Base-by-base conservation (phyloP, 1,140 invertebrate genomes). In the Neodiprion lecontei region DNA sequence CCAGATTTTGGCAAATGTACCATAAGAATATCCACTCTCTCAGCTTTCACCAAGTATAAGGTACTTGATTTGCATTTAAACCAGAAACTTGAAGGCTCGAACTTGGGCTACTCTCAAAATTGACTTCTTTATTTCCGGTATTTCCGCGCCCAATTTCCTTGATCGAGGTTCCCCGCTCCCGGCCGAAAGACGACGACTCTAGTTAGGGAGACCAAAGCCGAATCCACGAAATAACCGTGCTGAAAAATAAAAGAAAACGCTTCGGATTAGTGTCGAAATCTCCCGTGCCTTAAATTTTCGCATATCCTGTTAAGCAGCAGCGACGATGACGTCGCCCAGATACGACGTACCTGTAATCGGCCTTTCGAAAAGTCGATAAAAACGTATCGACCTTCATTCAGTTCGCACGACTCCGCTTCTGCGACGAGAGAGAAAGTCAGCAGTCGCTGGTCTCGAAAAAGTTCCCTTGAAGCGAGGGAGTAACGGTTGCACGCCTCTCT, bases 11-110 rank as follows among this genome's bases (percentile, higher is more conserved):
- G 5, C 11, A 61, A 17, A 61, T 61, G 53, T 61, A 61, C 53
- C 53, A 40, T 40, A 61, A 14, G n/a, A 61, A 12, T 61, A 61
- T 61, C 11, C n/a, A 61, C 53, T 61, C 53, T 40, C 28, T 61
- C 8, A 17, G 53, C 11, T 61, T 61, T 61, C n/a, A 14, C n/a
- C 53, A 61, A 61, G 53, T 17, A 61, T 17, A 40, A 40, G 28
- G 11, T 61, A 61, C 53, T 61, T 17, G 53, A 61, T 61, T 61
- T 61, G n/a, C 53, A 61, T 61, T 61, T 61, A 61, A 61, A 61
- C 11, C 53, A 61, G 53, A 61, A 17, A 61, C 53, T 61, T 17
- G 53, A 12, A 8, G 53, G n/a, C 53, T 3, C 53, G 7, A 61
- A 61, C 53, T 61, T 61, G n/a, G 53, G n/a, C 11, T 61, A 61